These are phyloP conservation scores for Bellardia pandia DNA, from an alignment of 2,888 invertebrate genomes.

Conservation along the genomic window DNA sequence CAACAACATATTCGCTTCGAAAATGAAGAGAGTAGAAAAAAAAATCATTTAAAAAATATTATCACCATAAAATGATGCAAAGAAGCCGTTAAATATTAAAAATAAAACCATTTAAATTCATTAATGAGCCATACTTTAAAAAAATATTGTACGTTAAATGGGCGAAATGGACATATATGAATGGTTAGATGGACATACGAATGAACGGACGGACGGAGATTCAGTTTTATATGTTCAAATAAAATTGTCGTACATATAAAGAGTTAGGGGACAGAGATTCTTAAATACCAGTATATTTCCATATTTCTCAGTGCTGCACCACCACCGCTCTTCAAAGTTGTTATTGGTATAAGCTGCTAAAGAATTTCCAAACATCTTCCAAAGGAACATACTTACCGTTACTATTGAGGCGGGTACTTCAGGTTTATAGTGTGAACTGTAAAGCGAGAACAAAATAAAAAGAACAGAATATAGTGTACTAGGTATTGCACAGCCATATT, in stretches of 20 bases:
- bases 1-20: slow-evolving; percentile 36
- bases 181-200: slow-evolving; percentile 41
- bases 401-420: too few species aligned
- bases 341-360: too few species aligned
- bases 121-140: slow-evolving; percentile 82
- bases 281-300: neutral
- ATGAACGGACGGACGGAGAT: slow-evolving; percentile 45
- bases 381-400: too few species aligned
- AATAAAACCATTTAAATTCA: slow-evolving; percentile 84
- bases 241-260: slow-evolving; percentile 24
- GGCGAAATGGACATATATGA: slow-evolving; percentile 44
- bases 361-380: too few species aligned
- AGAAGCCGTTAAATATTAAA: slow-evolving; percentile 84
- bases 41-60: slow-evolving; percentile 80
- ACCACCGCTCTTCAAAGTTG: too few species aligned
- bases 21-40: slow-evolving; percentile 8
- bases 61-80: slow-evolving; percentile 83
- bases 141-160: slow-evolving; percentile 65
- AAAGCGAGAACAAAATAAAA: too few species aligned
- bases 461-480: too few species aligned
- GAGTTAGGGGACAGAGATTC: slow-evolving; percentile 19
- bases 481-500: too few species aligned
- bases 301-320: too few species aligned
- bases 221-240: slow-evolving; percentile 44
- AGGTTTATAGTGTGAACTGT: too few species aligned